A percentile compares a stretch with the other conserved stretches of the same genome.
Evolutionary conservation across 2,888 invertebrate species (phyloP).

Genomic region (Prenolepis imparis): DNA sequence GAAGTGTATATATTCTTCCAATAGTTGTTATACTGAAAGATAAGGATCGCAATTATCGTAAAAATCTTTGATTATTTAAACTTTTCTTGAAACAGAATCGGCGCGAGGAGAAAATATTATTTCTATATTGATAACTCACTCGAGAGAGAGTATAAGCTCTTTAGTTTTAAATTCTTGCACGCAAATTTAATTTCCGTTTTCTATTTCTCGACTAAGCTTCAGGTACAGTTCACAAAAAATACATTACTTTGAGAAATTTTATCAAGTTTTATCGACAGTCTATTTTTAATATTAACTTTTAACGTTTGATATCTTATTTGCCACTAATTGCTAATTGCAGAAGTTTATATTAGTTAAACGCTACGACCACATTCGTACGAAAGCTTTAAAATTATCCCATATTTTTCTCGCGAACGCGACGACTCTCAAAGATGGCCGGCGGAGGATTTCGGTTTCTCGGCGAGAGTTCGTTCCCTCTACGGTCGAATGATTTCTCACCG

Average conservation of each 20-base stretch:
- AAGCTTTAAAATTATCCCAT: constrained; percentile 21
- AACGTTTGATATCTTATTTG: neutral
- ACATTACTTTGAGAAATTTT: neutral
- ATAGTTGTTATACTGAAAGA: neutral
- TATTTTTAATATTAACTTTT: neutral
- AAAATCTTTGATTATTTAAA: neutral
- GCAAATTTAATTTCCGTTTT: constrained; percentile 3
- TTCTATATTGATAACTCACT: neutral
- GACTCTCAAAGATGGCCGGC: constrained; percentile 19
- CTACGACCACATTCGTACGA: neutral
- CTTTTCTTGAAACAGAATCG: neutral
- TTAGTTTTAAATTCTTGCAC: neutral
- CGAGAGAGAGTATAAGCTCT: neutral
- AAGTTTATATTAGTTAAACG: neutral
- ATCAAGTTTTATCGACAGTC: neutral
- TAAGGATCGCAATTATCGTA: neutral
- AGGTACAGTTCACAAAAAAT: neutral
- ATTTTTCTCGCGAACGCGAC: neutral
- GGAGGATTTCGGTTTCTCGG: constrained; percentile 53
- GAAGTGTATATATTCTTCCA: neutral
- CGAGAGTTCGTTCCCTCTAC: constrained; percentile 36
- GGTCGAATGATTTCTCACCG: constrained; percentile 73
- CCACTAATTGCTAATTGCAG: neutral
- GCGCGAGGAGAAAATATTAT: neutral
- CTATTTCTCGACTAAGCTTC: neutral